A percentile compares a stretch with the other conserved stretches of the same genome.
Evolutionary conservation across 1,140 invertebrate species (phyloP).

Genomic region (Drosophila leontia): DNA sequence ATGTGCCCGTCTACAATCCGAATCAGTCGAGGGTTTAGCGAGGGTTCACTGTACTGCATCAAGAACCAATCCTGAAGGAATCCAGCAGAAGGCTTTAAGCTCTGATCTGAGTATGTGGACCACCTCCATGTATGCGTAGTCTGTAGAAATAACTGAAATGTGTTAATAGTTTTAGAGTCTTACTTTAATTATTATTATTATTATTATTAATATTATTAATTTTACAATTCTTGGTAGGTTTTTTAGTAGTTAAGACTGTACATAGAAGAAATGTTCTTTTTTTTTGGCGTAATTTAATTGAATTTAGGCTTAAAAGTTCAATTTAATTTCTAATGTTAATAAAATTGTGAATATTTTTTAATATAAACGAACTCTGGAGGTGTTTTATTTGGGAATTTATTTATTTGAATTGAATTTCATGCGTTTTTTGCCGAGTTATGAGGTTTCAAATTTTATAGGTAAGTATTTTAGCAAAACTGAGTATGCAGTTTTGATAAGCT

Average conservation of each 20-base stretch:
- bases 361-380: constrained; percentile 4
- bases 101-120: constrained; percentile 22
- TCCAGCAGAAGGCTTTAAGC: constrained; percentile 42
- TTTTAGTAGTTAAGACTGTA: constrained; percentile 36
- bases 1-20: constrained; percentile 79
- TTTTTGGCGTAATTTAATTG: constrained; percentile 14
- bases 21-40: constrained; percentile 69
- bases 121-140: constrained; percentile 19
- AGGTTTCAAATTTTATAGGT: too few relatives aligned
- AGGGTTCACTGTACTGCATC: background rate
- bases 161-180: constrained; percentile 73
- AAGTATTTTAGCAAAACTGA: too few relatives aligned
- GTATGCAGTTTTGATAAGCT: too few relatives aligned
- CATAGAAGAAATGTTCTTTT: constrained; percentile 20
- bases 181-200: background rate
- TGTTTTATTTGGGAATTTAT: background rate
- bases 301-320: background rate
- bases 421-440: too few relatives aligned
- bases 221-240: background rate
- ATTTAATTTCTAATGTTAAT: constrained; percentile 11
- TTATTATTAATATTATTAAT: background rate
- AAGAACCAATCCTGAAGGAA: background rate
- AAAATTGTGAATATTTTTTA: constrained; percentile 16
- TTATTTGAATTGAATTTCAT: too few relatives aligned
- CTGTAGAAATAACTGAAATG: constrained; percentile 63